Conservation (phyloP, 2,797 vertebrate species). For the Sebastes itinus region DNA sequence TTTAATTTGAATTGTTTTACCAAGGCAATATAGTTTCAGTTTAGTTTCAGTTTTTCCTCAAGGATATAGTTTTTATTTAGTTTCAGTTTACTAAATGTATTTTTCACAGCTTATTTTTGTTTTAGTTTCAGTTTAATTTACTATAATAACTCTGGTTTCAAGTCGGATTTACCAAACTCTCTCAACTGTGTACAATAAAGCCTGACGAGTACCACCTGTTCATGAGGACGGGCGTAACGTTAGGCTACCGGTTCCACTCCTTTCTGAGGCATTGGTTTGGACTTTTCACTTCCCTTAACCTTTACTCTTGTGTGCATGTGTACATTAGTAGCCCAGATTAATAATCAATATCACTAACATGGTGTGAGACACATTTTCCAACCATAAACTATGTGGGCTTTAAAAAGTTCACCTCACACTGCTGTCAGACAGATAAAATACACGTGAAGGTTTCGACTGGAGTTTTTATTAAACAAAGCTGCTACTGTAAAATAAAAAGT, state of each 20-base stretch:
- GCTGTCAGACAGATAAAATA: constrained; percentile 4
- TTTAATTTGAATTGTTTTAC: too few species aligned
- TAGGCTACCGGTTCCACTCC: not conserved
- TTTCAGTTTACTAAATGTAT: too few species aligned
- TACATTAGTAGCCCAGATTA: not conserved
- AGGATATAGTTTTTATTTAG: too few species aligned
- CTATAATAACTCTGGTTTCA: too few species aligned
- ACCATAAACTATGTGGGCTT: constrained; percentile 1
- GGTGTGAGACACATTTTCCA: not conserved
- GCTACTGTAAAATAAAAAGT: constrained; percentile 45
- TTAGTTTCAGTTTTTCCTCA: too few species aligned
- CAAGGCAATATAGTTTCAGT: too few species aligned
- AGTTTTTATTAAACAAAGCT: constrained; percentile 65
- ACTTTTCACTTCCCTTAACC: not conserved
- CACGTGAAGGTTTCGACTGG: constrained; percentile 16
- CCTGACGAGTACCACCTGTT: not conserved
- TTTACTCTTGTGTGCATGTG: not conserved
- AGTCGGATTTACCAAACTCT: too few species aligned
- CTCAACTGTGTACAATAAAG: not conserved
- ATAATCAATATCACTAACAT: not conserved
- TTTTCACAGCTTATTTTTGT: too few species aligned
- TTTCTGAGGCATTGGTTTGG: not conserved
- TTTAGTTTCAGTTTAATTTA: too few species aligned
- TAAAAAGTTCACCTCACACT: not conserved
- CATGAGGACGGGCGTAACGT: not conserved